These are phyloP conservation scores for Oasisia sp. DNA, from an alignment of 2,888 invertebrate species.

Conservation along the genomic window DNA sequence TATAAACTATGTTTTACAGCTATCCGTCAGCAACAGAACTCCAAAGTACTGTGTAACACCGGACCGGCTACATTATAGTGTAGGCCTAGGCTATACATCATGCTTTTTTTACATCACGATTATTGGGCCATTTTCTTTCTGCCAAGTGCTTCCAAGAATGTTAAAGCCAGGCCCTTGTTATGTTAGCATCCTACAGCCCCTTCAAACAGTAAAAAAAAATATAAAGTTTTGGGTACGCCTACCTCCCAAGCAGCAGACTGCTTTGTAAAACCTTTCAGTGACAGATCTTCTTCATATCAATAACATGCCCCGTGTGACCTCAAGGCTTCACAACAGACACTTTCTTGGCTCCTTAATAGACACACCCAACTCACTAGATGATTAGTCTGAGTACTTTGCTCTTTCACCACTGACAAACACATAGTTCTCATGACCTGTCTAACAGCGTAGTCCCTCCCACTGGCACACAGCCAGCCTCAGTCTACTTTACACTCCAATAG, in stretches of 20 bases:
- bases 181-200: neutral
- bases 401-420: neutral
- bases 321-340: neutral
- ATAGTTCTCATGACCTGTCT: slow-evolving; percentile 10
- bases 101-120: no score
- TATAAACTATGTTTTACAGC: neutral
- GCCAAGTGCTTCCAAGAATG: neutral
- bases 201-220: neutral
- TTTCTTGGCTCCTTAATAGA: slow-evolving; percentile 7
- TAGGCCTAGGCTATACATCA: neutral
- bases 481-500: neutral
- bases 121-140: no score
- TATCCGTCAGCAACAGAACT: neutral
- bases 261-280: neutral
- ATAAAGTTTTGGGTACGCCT: neutral
- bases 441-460: neutral
- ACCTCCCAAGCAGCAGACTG: neutral
- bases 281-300: slow-evolving; percentile 1
- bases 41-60: neutral
- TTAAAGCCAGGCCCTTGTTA: neutral
- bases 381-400: slow-evolving; percentile 17
- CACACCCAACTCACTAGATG: neutral
- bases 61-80: neutral
- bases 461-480: neutral
- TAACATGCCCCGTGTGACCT: neutral